These are phyloP conservation scores for Psettodes erumei DNA, from an alignment of 2,113 vertebrate genomes.

Conservation along the genomic window DNA sequence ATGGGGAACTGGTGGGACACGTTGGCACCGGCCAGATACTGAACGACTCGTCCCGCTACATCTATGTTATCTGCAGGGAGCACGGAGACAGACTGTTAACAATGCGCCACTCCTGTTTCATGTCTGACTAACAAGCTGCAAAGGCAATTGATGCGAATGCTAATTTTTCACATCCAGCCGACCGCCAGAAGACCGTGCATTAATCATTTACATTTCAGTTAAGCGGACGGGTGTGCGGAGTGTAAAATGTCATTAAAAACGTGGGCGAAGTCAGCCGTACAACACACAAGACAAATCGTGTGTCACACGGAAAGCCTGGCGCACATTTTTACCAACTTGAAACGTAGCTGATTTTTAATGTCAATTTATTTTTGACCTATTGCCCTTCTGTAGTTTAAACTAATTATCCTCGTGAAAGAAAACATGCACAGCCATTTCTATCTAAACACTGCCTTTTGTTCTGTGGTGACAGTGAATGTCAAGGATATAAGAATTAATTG, in stretches of 20 bases:
- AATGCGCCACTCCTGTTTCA: constrained; percentile 1
- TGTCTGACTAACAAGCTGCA: constrained; percentile 32
- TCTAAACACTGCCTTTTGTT: not conserved
- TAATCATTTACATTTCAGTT: constrained; percentile 50
- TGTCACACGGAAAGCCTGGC: constrained; percentile 22
- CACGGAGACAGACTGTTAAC: constrained; percentile 26
- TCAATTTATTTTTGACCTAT: constrained; percentile 14
- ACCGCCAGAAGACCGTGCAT: constrained; percentile 14
- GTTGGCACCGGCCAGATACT: constrained; percentile 81
- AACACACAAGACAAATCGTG: constrained; percentile 34
- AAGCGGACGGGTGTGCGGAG: constrained; percentile 2
- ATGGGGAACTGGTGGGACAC: constrained; percentile 87
- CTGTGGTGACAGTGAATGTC: not conserved
- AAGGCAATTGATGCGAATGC: constrained; percentile 25
- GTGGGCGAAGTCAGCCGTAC: constrained; percentile 27
- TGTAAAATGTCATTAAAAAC: constrained; percentile 52
- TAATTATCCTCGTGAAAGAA: not conserved
- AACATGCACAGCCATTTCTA: not conserved
- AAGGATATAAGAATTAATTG: not conserved
- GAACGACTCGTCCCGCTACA: constrained; percentile 74
- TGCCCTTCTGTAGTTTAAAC: constrained; percentile 4
- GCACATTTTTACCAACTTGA: constrained; percentile 9
- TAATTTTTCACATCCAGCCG: constrained; percentile 18
- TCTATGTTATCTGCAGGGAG: constrained; percentile 75
- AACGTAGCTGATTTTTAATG: constrained; percentile 10